Conservation (phyloP, 2,888 invertebrate genomes). For the Machimus rusticus region DNA sequence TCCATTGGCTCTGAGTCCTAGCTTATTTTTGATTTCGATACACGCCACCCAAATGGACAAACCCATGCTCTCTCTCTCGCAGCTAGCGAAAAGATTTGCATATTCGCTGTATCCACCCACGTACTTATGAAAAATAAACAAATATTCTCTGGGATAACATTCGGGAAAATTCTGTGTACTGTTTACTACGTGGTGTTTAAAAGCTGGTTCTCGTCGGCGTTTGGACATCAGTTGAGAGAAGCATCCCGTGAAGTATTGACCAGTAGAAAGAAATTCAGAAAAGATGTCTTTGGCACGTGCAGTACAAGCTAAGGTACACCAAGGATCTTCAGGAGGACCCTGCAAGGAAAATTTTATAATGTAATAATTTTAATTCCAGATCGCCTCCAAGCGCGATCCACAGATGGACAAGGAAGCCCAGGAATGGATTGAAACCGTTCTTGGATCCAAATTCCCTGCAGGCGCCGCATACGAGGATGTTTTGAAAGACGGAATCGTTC, state of each 20-base stretch:
- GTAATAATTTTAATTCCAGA: conserved; percentile 63
- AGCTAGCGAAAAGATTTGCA: neutral
- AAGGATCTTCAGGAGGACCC: neutral
- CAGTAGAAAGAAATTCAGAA: conserved; percentile 54
- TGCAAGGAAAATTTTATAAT: neutral
- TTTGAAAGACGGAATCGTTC: conserved; percentile 88
- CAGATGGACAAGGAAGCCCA: conserved; percentile 87
- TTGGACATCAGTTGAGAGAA: conserved; percentile 59
- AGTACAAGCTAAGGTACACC: conserved; percentile 85
- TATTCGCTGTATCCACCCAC: conserved; percentile 25
- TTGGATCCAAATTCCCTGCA: conserved; percentile 88
- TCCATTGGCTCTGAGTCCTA: conserved; percentile 26
- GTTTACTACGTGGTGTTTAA: conserved; percentile 54
- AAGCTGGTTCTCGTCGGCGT: conserved; percentile 56
- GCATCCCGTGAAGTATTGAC: conserved; percentile 56
- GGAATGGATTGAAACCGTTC: conserved; percentile 88
- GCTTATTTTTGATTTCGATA: conserved; percentile 30
- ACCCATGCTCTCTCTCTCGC: conserved; percentile 1
- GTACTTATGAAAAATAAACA: conserved; percentile 29
- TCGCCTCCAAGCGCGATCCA: conserved; percentile 83
- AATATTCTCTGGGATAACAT: conserved; percentile 11
- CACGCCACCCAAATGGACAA: neutral
- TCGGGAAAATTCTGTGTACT: conserved; percentile 13
- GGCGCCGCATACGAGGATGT: conserved; percentile 86
- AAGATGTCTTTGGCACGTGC: conserved; percentile 92